Base-by-base conservation (phyloP, 2,888 invertebrate genomes). In the Chromoteleia sp. region DNA sequence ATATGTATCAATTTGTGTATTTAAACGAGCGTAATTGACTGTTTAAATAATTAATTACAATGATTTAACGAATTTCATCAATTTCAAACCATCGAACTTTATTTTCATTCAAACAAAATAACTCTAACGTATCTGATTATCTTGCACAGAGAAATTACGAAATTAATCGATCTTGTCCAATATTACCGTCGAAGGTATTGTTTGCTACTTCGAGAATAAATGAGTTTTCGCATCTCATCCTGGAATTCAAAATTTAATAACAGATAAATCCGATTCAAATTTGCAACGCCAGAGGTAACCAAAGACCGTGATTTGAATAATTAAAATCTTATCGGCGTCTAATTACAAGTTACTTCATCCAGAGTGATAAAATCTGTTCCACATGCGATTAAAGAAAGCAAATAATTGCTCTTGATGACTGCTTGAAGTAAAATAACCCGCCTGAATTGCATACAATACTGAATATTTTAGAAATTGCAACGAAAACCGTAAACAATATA, bases 341-440 rank as follows among this genome's bases (percentile, higher is more conserved):
- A 74, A 74, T 74, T 74, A 74, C 73, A 25, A 43, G 63, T 74
- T 74, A 74, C 73, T 54, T 54, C 45, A 74, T 63, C 30, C 21
- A 33, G 36, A 14, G 0, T 17, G 65, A 67, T 75, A 75, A 58
- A 50, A 67, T 75, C 74, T 65, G 74, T 30, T 63, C 74, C n/a
- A 74, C 33, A 63, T 74, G 21, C 61, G 73, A 71, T 71, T 39
- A 59, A 71, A 71, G 52, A 50, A 54, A 59, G 61, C 39, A 61
- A 61, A 73, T 63, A 61, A 73, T 73, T 52, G 33, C 61, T 48
- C 61, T 50, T 17, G 7, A 50, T 36, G 36, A 10, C 45, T 19
- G 14, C 48, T 21, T 58, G 15, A 21, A 41, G 10, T 10, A 30
- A 36, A 59, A 71, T 59, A 48, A 8, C 50, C 15, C 25, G 7